Evolutionary conservation across 2,888 invertebrate species (phyloP).

Genomic region (Eilema griseolum): DNA sequence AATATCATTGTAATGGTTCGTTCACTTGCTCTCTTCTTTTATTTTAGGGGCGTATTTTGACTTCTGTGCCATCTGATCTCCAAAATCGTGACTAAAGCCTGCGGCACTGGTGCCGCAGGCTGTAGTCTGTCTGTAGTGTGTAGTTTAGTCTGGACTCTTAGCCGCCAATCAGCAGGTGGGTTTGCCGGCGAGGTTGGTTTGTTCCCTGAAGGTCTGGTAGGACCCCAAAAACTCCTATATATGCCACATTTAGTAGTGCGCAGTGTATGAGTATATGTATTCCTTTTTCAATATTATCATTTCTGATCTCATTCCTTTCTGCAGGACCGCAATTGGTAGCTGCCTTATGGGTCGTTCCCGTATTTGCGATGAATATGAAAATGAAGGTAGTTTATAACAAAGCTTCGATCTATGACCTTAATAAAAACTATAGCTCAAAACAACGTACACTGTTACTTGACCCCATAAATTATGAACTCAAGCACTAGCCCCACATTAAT

Average conservation of each 20-base stretch:
- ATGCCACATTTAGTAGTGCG: neutral
- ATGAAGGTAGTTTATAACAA: neutral
- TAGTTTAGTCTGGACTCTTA: no score
- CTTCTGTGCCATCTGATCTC: no score
- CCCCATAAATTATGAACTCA: conserved; percentile 12
- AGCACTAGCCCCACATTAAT: conserved; percentile 5
- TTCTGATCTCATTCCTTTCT: neutral
- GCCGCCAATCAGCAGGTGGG: no score
- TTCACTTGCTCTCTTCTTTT: no score
- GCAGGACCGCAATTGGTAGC: neutral
- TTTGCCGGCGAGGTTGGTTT: no score
- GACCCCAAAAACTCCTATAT: no score
- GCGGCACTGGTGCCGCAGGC: no score
- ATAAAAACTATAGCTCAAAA: conserved; percentile 3
- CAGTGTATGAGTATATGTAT: neutral
- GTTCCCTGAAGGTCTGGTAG: no score
- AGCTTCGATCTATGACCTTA: neutral
- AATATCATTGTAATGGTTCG: no score
- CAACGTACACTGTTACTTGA: neutral
- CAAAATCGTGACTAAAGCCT: no score
- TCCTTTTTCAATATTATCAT: neutral
- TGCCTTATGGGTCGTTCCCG: neutral
- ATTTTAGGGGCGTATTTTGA: no score
- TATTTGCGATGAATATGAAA: neutral
- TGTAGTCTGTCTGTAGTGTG: no score